Base-by-base conservation (phyloP, 2,113 vertebrate genomes). In the Phoenicopterus ruber region DNA sequence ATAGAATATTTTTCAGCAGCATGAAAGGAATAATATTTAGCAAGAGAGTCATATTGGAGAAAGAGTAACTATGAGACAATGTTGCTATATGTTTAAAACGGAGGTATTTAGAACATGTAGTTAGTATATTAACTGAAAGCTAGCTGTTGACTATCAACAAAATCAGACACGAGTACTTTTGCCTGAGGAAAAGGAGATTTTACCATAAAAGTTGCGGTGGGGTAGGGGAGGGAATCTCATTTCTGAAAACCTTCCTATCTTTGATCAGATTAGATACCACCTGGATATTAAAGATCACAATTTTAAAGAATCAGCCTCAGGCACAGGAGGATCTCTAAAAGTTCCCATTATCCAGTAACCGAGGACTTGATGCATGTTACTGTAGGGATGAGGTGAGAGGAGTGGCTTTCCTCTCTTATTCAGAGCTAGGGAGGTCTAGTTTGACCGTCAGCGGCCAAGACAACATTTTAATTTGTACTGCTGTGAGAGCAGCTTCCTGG, bases 301-400 rank as follows among this genome's bases (percentile, higher is more conserved):
- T 70, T 59, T 46, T 57, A 38, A 74, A 76, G 47, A 44, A 46
- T 22, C 25, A 44, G 34, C 4, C 9, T 36, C 61, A 21, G 6
- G n/a, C 29, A 21, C 12, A 28, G 63, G 15, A 71, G 16, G 14
- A n/a, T 46, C 50, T 19, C 17, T 59, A 24, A 1, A 55, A 34
- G 9, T 34, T 81, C 20, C 59, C 5, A 1, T 20, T 14, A 8
- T 0, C n/a, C 15, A 18, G 32, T 28, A 28, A 21, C 15, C 1
- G 4, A 63, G 25, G 10, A 13, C 11, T 36, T 2, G 7, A 9
- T 9, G 18, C 4, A 31, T 81, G 32, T 28, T 49, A 13, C 50
- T 14, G 10, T 2, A 21, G 38, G 36, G 15, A 24, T 17, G 16
- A 59, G 47, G 36, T 5, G 31, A 28, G 15, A 28, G 15, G 19